These are phyloP conservation scores for Tamias sibiricus DNA, from an alignment of 2,113 vertebrate genomes.

Conservation along the genomic window DNA sequence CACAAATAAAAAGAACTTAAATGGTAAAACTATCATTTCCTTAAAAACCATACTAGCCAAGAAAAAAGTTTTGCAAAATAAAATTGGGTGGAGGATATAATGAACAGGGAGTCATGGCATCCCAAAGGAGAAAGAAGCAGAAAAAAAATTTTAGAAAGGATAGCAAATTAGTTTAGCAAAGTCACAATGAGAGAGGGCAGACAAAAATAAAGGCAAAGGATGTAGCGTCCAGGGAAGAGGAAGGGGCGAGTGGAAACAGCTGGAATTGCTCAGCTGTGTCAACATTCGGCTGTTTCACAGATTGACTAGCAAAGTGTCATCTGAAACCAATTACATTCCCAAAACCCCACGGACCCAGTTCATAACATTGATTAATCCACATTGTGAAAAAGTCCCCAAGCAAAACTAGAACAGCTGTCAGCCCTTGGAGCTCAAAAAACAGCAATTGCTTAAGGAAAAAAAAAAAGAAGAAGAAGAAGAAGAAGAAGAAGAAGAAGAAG, in stretches of 20 bases:
- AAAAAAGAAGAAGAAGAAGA: no score
- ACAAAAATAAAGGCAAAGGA: slow-evolving; percentile 75
- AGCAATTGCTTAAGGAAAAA: slow-evolving; percentile 58
- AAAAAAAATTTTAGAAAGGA: slow-evolving; percentile 68
- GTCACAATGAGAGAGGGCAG: slow-evolving; percentile 78
- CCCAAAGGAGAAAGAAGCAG: slow-evolving; percentile 66
- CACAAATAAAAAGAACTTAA: background rate
- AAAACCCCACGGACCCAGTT: slow-evolving; percentile 90
- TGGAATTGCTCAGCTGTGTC: slow-evolving; percentile 90
- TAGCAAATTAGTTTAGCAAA: slow-evolving; percentile 80
- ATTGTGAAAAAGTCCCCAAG: slow-evolving; percentile 90
- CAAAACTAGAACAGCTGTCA: slow-evolving; percentile 89
- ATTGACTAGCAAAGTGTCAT: slow-evolving; percentile 91
- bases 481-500: background rate
- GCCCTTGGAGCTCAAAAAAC: slow-evolving; percentile 84
- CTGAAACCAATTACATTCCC: slow-evolving; percentile 91
- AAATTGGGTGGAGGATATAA: slow-evolving; percentile 25
- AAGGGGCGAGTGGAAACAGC: slow-evolving; percentile 89
- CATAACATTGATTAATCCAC: slow-evolving; percentile 93
- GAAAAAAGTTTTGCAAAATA: slow-evolving; percentile 57
- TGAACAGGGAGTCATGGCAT: slow-evolving; percentile 13
- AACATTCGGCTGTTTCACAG: slow-evolving; percentile 87
- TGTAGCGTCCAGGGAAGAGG: slow-evolving; percentile 83
- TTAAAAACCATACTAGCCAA: slow-evolving; percentile 35
- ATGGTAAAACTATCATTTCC: slow-evolving; percentile 38